phyloP scores from a whole-genome alignment of 2,797 vertebrate genomes.

The Neomorphus geoffroyi region DNA sequence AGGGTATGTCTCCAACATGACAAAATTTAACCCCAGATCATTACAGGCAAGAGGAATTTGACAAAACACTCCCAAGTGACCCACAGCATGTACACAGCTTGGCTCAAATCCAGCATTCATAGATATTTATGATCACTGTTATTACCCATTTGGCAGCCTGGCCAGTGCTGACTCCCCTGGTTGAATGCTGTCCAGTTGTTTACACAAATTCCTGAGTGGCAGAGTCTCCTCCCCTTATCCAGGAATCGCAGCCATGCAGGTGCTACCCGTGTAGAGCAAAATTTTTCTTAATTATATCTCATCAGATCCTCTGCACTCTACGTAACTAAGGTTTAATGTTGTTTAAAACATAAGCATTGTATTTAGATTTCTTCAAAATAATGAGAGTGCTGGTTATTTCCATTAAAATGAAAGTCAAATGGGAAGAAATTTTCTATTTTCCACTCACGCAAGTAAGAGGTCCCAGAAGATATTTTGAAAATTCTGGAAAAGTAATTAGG shows the following conservation, averaged over 20 bases:
- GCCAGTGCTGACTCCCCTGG: background rate
- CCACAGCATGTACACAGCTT: fast-evolving
- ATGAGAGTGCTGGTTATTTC: background rate
- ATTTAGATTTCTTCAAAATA: background rate
- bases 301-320: background rate
- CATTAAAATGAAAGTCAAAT: background rate
- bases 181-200: background rate
- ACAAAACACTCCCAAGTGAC: background rate
- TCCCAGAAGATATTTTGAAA: background rate
- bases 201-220: background rate
- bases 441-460: background rate
- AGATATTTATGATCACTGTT: background rate
- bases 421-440: background rate
- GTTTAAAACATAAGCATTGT: background rate
- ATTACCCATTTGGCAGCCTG: background rate
- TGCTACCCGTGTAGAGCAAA: background rate
- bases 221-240: background rate
- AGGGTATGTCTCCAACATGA: background rate
- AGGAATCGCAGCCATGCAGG: background rate
- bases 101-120: background rate
- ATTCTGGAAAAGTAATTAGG: background rate
- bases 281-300: background rate
- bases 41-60: background rate
- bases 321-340: background rate
- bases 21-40: background rate